A percentile compares a stretch with the other conserved stretches of the same genome.
These are phyloP conservation scores for Menidia beryllina DNA, from an alignment of 2,113 vertebrate species.

Conservation along the genomic window DNA sequence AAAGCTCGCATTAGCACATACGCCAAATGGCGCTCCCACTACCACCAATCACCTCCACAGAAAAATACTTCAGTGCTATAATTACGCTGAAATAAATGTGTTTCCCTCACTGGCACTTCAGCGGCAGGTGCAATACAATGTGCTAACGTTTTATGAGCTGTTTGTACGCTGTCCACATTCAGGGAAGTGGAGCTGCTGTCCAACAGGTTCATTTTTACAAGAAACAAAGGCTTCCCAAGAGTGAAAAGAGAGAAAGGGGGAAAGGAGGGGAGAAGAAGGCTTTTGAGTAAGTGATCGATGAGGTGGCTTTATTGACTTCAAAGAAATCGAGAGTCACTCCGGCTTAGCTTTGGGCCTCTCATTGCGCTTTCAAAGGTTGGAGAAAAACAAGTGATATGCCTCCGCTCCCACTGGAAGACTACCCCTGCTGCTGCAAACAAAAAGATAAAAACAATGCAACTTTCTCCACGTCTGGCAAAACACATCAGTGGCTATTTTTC, in stretches of 20 bases:
- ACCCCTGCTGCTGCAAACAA: conserved; percentile 85
- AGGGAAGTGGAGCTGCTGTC: conserved; percentile 50
- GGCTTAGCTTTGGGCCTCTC: conserved; percentile 62
- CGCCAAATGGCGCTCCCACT: too few relatives aligned
- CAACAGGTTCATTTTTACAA: conserved; percentile 70
- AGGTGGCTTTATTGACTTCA: conserved; percentile 85
- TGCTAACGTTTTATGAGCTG: background rate
- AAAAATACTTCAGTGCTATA: background rate
- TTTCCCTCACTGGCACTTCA: background rate
- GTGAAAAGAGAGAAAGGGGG: conserved; percentile 63
- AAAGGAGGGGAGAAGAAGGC: conserved; percentile 45
- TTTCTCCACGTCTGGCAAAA: conserved; percentile 78
- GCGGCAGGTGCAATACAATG: background rate
- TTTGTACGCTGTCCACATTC: background rate
- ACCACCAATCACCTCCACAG: background rate
- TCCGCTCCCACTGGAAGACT: conserved; percentile 78
- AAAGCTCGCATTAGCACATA: too few relatives aligned
- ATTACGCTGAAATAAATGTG: too few relatives aligned
- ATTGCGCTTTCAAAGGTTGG: conserved; percentile 66
- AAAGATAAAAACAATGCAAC: conserved; percentile 87
- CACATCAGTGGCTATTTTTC: conserved; percentile 80
- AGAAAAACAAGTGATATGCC: conserved; percentile 82
- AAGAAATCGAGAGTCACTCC: conserved; percentile 70
- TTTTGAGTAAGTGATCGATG: conserved; percentile 87
- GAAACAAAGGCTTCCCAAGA: conserved; percentile 67